Evolutionary conservation across 2,888 invertebrate genomes (phyloP).

Genomic region (Abscondita cerata): DNA sequence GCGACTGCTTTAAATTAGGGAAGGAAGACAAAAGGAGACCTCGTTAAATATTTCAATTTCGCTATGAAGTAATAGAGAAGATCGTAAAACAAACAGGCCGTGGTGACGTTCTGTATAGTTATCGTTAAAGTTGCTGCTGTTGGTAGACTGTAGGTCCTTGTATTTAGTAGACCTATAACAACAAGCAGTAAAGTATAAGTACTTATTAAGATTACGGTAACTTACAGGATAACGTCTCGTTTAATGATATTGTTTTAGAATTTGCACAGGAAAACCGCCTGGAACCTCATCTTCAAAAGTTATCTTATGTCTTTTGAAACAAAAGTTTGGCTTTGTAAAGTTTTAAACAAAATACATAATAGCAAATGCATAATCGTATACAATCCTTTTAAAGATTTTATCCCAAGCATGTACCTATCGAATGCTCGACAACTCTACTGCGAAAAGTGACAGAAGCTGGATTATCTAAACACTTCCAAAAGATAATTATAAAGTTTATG

Average conservation of each 20-base stretch:
- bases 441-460: conserved; percentile 13
- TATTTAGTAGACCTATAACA: conserved; percentile 34
- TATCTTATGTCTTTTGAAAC: conserved; percentile 8
- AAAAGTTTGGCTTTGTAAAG: conserved; percentile 6
- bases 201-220: conserved; percentile 36
- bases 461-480: conserved; percentile 18
- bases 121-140: conserved; percentile 41
- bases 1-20: conserved; percentile 13
- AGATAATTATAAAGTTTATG: conserved; percentile 13
- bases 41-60: conserved; percentile 54
- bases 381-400: conserved; percentile 5
- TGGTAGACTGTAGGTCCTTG: conserved; percentile 24
- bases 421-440: not conserved
- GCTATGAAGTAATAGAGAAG: conserved; percentile 47
- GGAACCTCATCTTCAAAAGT: conserved; percentile 18
- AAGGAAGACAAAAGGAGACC: conserved; percentile 28
- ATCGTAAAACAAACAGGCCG: conserved; percentile 48
- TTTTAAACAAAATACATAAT: conserved; percentile 13
- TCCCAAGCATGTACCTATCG: conserved; percentile 2
- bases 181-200: conserved; percentile 35
- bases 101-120: conserved; percentile 44
- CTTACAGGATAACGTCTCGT: conserved; percentile 30
- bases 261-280: conserved; percentile 21
- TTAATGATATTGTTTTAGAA: conserved; percentile 33
- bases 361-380: conserved; percentile 8